phyloP scores from a whole-genome alignment of 2,113 vertebrate genomes.

The Lagopus muta region DNA sequence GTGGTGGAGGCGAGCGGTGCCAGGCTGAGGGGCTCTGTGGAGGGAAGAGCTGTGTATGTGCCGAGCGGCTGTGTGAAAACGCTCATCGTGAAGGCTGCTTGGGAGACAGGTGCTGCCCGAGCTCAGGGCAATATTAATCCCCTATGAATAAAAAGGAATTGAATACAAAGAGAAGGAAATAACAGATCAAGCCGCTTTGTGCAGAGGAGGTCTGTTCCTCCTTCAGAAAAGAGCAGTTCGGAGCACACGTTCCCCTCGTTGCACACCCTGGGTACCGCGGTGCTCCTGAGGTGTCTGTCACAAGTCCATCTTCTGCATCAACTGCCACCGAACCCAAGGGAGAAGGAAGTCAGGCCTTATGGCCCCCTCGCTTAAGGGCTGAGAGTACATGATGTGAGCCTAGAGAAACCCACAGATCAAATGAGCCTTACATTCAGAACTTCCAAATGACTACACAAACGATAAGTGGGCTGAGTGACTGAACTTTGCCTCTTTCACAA shows the following conservation, averaged over 20 bases:
- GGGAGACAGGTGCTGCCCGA: neutral
- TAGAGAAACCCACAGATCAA: neutral
- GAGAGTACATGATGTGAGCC: neutral
- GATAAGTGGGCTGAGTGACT: neutral
- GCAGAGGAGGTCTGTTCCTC: neutral
- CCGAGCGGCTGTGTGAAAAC: neutral
- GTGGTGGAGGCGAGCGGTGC: neutral
- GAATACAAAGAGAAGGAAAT: neutral
- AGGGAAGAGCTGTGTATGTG: no score
- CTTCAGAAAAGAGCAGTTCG: neutral
- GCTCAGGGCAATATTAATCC: neutral
- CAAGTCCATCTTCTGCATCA: neutral
- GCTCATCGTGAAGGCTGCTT: accelerated
- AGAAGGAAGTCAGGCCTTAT: neutral
- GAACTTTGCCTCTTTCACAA: neutral
- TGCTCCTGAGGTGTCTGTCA: neutral
- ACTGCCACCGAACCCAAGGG: neutral
- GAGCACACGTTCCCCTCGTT: neutral
- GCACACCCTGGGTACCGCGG: neutral
- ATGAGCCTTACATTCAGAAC: neutral
- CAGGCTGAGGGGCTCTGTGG: no score
- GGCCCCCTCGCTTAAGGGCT: neutral
- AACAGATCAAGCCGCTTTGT: neutral
- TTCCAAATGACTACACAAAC: neutral
- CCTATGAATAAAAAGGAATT: neutral